phyloP scores from a whole-genome alignment of 2,888 invertebrate species.

The Cerastis rubricosa region DNA sequence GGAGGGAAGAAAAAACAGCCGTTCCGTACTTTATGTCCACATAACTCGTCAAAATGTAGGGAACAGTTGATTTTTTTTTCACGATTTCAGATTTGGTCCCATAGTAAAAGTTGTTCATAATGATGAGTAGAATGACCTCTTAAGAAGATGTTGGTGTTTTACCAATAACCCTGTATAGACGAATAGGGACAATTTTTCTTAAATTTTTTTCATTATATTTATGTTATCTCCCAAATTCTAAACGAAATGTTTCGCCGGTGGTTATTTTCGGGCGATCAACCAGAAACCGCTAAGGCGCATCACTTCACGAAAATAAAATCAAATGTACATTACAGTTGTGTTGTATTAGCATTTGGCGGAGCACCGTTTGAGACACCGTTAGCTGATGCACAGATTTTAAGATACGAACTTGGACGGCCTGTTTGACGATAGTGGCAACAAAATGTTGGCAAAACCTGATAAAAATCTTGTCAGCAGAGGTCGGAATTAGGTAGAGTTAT shows the following conservation, averaged over 20 bases:
- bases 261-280: constrained; percentile 13
- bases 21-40: too few relatives aligned
- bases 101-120: too few relatives aligned
- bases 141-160: too few relatives aligned
- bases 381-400: constrained; percentile 24
- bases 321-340: constrained; percentile 51
- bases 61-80: too few relatives aligned
- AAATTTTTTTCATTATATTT: neutral
- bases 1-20: too few relatives aligned
- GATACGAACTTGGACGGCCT: neutral
- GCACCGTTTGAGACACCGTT: constrained; percentile 46
- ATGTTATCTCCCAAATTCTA: neutral
- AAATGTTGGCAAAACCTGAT: neutral
- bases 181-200: neutral
- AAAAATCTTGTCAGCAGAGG: neutral
- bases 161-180: too few relatives aligned
- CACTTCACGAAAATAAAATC: constrained; percentile 42
- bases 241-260: neutral
- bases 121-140: too few relatives aligned
- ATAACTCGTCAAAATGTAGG: too few relatives aligned
- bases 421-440: neutral
- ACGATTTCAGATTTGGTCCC: too few relatives aligned
- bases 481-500: too few relatives aligned
- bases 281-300: constrained; percentile 30
- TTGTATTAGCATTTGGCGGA: constrained; percentile 32